These are phyloP conservation scores for Hypena proboscidalis DNA, from an alignment of 2,888 invertebrate genomes.

Conservation along the genomic window DNA sequence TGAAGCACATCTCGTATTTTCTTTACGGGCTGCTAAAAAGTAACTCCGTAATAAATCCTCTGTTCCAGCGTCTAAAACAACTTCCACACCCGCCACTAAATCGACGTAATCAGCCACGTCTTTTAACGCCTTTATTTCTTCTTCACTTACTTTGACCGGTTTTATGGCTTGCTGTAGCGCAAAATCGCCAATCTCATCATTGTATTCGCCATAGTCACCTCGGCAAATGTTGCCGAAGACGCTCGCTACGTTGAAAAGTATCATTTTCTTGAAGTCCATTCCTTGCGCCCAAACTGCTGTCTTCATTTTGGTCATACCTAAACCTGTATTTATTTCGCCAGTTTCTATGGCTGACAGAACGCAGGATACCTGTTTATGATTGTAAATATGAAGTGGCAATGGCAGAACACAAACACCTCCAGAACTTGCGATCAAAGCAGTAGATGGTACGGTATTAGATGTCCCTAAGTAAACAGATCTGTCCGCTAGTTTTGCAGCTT, in stretches of 20 bases:
- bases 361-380: slow-evolving; percentile 60
- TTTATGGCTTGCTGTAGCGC: slow-evolving; percentile 58
- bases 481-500: slow-evolving; percentile 64
- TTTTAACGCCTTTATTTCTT: slow-evolving; percentile 58
- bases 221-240: slow-evolving; percentile 71
- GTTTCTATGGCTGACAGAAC: slow-evolving; percentile 66
- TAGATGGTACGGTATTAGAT: slow-evolving; percentile 52
- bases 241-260: slow-evolving; percentile 63
- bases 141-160: slow-evolving; percentile 41
- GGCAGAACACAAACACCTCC: slow-evolving; percentile 70
- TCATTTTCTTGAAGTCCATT: slow-evolving; percentile 69
- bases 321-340: slow-evolving; percentile 56
- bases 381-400: slow-evolving; percentile 69
- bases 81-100: slow-evolving; percentile 62
- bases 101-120: slow-evolving; percentile 64
- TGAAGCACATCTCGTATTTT: slow-evolving; percentile 61
- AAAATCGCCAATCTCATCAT: slow-evolving; percentile 68
- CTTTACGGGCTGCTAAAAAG: slow-evolving; percentile 71
- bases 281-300: slow-evolving; percentile 76
- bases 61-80: slow-evolving; percentile 54
- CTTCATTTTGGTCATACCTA: slow-evolving; percentile 52
- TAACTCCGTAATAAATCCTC: slow-evolving; percentile 66
- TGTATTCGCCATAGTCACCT: slow-evolving; percentile 66
- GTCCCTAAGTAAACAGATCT: slow-evolving; percentile 57
- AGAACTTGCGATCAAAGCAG: slow-evolving; percentile 61